phyloP scores from a whole-genome alignment of 1,140 invertebrate species.

The Sarcophaga bullata region DNA sequence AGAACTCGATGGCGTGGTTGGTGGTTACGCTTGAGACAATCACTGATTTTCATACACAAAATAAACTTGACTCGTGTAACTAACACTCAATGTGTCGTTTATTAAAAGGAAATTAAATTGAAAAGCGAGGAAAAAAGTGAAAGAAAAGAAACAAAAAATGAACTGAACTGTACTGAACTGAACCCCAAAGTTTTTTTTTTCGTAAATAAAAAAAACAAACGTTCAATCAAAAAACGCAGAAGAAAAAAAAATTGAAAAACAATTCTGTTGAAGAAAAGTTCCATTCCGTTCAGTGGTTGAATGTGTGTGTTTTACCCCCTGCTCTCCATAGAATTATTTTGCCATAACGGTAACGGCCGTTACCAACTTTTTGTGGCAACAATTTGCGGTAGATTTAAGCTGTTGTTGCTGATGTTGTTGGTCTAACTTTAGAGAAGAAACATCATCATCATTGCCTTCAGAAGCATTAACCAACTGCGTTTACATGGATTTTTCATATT shows the following conservation, averaged over 20 bases:
- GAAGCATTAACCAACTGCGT: constrained; percentile 25
- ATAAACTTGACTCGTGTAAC: background rate
- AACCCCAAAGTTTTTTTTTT: background rate
- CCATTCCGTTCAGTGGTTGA: background rate
- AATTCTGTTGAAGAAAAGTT: background rate
- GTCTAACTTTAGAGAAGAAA: background rate
- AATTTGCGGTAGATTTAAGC: background rate
- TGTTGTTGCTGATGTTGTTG: background rate
- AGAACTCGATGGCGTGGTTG: background rate
- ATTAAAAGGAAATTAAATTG: constrained; percentile 38
- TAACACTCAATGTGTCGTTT: constrained; percentile 13
- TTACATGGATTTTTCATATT: constrained; percentile 16
- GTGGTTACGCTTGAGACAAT: constrained; percentile 20
- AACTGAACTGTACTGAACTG: background rate
- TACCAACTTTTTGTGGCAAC: background rate
- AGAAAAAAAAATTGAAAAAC: background rate
- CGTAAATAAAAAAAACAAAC: background rate
- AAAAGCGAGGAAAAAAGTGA: background rate
- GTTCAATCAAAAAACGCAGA: constrained; percentile 25
- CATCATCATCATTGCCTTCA: background rate
- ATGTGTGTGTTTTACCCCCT: background rate
- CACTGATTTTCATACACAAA: constrained; percentile 26
- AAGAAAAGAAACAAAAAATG: background rate
- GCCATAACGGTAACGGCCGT: background rate
- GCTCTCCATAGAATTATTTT: background rate